Evolutionary conservation across 2,113 vertebrate genomes (phyloP).

Genomic region (Dicentrarchus labrax): DNA sequence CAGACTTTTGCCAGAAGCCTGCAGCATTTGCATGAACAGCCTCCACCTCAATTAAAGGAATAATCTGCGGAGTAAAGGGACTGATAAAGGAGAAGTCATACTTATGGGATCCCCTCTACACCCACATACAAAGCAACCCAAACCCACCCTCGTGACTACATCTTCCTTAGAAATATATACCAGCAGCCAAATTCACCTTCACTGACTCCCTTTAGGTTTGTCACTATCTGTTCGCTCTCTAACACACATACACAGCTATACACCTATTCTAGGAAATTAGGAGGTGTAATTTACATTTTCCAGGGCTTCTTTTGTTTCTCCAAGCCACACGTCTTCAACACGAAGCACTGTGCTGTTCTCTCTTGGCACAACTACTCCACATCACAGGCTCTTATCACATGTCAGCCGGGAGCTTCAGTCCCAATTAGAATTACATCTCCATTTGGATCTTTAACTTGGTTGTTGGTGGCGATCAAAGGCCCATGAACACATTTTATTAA

Average conservation of each 20-base stretch:
- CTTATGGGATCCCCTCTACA: constrained; percentile 17
- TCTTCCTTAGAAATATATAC: neutral
- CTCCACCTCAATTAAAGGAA: constrained; percentile 51
- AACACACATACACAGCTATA: neutral
- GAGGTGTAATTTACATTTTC: constrained; percentile 46
- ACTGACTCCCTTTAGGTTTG: constrained; percentile 19
- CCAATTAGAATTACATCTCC: constrained; percentile 59
- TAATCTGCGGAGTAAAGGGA: constrained; percentile 44
- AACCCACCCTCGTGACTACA: constrained; percentile 2
- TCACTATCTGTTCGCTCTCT: neutral
- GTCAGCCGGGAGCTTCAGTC: constrained; percentile 40
- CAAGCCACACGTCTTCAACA: neutral
- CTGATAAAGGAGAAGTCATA: constrained; percentile 28
- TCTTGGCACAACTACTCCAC: constrained; percentile 28
- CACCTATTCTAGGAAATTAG: constrained; percentile 28
- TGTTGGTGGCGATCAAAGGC: constrained; percentile 25
- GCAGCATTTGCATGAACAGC: constrained; percentile 36
- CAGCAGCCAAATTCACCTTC: constrained; percentile 23
- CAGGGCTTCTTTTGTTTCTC: constrained; percentile 24
- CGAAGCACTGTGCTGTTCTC: constrained; percentile 14
- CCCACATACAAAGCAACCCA: constrained; percentile 15
- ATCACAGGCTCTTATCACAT: constrained; percentile 25
- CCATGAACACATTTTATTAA: constrained; percentile 46
- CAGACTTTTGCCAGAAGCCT: constrained; percentile 36
- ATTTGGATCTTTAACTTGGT: constrained; percentile 40